Evolutionary conservation across 2,797 vertebrate species (phyloP), one percentile per base, ranked within the genome.

Genomic region (Arctocebus calabarensis): DNA sequence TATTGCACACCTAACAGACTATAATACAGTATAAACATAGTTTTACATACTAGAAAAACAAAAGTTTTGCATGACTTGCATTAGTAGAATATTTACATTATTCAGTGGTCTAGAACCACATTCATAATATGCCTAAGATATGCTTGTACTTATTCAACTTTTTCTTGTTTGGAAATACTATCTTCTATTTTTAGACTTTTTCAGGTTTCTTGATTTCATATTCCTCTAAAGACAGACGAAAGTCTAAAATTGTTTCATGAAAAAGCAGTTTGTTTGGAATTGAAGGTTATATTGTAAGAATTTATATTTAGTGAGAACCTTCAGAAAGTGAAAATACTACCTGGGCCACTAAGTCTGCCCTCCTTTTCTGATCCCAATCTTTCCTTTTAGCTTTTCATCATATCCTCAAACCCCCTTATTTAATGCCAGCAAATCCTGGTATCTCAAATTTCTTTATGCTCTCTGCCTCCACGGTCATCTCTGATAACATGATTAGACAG

Each of bases 401-500:
- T 73, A 68, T 66, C 43, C 59, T 92, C 78, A 92, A 88, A 57
- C n/a, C 64, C 68, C 61, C 9, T 95, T 96, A 94, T 95, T 96
- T 93, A 96, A 87, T 87, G 45, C 27, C 59, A 89, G 57, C 27
- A 96, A 95, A 95, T 91, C 64, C 59, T 74, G 19, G 40, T 68
- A 68, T 94, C 73, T 85, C 78, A 90, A 82, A 94, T 94, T 90
- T 94, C 79, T 96, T 96, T 94, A 95, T 95, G 83, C 85, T 93
- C 6, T 92, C 45, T 94, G 73, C 57, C 97, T 91, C 59, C 79
- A 85, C 66, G 91, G 29, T 57, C 88, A 95, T 68, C 79, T 94
- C 74, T 85, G 94, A 94, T 96, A 97, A 96, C 83, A 97, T 94
- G 92, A 97, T 95, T 95, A 96, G 92, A 95, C 34, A 95, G 81